Evolutionary conservation across 2,113 vertebrate species (phyloP).

Genomic region (Chascanopsetta lugubris): DNA sequence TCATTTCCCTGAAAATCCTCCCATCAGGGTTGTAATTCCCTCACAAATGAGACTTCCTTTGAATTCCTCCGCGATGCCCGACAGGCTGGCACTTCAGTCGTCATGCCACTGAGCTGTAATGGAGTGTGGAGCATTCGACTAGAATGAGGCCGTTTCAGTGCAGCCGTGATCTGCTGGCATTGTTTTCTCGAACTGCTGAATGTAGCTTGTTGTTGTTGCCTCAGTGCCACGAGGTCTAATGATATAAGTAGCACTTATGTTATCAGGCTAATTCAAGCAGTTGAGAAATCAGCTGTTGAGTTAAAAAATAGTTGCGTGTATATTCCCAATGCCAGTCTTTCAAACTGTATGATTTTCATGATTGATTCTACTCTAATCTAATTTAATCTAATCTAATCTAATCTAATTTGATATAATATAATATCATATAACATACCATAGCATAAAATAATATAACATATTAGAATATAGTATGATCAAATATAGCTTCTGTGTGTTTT

Average conservation of each 20-base stretch:
- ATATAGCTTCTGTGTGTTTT: not conserved
- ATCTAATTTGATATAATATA: not conserved
- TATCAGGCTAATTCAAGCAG: no score
- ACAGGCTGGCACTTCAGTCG: slow-evolving; percentile 47
- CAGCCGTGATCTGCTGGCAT: slow-evolving; percentile 39
- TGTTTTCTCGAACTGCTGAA: slow-evolving; percentile 31
- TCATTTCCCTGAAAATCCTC: slow-evolving; percentile 29
- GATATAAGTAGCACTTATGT: no score
- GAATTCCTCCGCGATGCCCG: slow-evolving; percentile 28
- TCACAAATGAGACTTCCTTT: slow-evolving; percentile 34
- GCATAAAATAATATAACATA: no score
- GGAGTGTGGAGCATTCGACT: slow-evolving; percentile 55
- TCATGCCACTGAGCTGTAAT: slow-evolving; percentile 52
- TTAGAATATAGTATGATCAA: not conserved
- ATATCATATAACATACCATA: no score
- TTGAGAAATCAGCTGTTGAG: no score
- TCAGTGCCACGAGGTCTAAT: no score
- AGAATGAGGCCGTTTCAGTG: slow-evolving; percentile 42
- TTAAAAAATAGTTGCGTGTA: not conserved
- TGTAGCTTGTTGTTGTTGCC: slow-evolving; percentile 10
- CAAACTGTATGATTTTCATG: not conserved
- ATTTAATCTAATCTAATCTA: not conserved
- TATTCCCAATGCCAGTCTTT: not conserved
- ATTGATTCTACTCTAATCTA: not conserved
- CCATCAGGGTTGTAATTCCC: slow-evolving; percentile 31